Conservation (phyloP, 2,113 vertebrate genomes). For the Atherinomorus stipes region DNA sequence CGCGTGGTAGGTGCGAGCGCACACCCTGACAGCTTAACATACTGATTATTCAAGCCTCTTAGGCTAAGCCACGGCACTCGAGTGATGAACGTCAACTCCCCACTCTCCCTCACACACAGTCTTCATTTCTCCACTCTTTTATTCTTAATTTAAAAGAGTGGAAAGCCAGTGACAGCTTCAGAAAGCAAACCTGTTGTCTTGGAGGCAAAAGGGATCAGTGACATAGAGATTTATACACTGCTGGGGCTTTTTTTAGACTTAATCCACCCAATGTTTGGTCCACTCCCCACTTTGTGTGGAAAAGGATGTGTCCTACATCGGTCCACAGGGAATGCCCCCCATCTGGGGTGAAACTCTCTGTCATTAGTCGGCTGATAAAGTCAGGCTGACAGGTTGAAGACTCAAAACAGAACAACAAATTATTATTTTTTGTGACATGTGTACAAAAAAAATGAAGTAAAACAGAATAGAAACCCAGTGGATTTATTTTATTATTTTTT, state of each 20-base stretch:
- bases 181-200: constrained; percentile 77
- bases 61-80: constrained; percentile 80
- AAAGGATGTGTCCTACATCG: neutral
- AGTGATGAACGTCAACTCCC: constrained; percentile 78
- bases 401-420: neutral
- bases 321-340: neutral
- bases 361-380: neutral
- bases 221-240: constrained; percentile 77
- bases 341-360: neutral
- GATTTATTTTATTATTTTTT: too few species aligned
- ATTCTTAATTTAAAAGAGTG: constrained; percentile 67
- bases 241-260: constrained; percentile 82
- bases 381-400: neutral
- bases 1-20: constrained; percentile 75
- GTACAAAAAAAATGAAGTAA: too few species aligned
- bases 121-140: constrained; percentile 56
- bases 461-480: too few species aligned
- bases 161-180: constrained; percentile 67
- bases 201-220: constrained; percentile 76
- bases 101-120: constrained; percentile 45
- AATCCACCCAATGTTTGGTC: constrained; percentile 74
- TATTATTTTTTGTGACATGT: neutral
- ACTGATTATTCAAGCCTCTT: constrained; percentile 87
- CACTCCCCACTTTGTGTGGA: constrained; percentile 5
- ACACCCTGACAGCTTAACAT: constrained; percentile 82